These are phyloP conservation scores for Drosophila aldrichi DNA, from an alignment of 2,888 invertebrate species.

Conservation along the genomic window DNA sequence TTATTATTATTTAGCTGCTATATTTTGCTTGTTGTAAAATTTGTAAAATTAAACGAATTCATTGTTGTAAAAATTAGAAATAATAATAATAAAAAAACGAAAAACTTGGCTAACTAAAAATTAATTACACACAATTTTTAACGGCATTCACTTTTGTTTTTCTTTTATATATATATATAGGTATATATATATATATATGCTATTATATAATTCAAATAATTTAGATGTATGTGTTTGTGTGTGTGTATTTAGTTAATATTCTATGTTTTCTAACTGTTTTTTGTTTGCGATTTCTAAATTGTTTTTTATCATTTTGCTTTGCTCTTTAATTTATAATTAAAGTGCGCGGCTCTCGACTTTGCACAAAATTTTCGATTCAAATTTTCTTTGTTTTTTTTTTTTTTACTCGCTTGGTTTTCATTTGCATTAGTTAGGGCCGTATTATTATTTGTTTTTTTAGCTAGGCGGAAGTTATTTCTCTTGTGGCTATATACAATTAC, in stretches of 20 bases:
- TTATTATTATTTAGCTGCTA: constrained; percentile 24
- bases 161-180: background rate
- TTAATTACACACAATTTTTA: constrained; percentile 51
- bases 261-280: constrained; percentile 7
- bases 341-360: constrained; percentile 43
- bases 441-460: constrained; percentile 46
- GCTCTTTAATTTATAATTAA: constrained; percentile 72
- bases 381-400: constrained; percentile 6
- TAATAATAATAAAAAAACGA: constrained; percentile 30
- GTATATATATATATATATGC: constrained; percentile 27
- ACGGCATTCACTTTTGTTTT: constrained; percentile 21
- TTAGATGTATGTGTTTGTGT: constrained; percentile 28
- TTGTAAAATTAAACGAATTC: constrained; percentile 34
- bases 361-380: constrained; percentile 33
- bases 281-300: constrained; percentile 23
- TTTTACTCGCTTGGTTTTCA: background rate
- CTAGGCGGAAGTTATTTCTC: constrained; percentile 72
- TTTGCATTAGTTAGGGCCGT: constrained; percentile 65
- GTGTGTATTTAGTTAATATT: constrained; percentile 24
- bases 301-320: background rate
- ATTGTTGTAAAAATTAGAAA: constrained; percentile 16
- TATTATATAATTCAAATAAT: constrained; percentile 50
- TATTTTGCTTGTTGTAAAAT: constrained; percentile 20
- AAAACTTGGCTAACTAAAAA: constrained; percentile 75
- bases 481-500: constrained; percentile 65